Percentiles rank a stretch among this genome's conserved stretches.
Evolutionary conservation across 1,140 invertebrate genomes (phyloP).

Genomic region (Lethrus apterus): DNA sequence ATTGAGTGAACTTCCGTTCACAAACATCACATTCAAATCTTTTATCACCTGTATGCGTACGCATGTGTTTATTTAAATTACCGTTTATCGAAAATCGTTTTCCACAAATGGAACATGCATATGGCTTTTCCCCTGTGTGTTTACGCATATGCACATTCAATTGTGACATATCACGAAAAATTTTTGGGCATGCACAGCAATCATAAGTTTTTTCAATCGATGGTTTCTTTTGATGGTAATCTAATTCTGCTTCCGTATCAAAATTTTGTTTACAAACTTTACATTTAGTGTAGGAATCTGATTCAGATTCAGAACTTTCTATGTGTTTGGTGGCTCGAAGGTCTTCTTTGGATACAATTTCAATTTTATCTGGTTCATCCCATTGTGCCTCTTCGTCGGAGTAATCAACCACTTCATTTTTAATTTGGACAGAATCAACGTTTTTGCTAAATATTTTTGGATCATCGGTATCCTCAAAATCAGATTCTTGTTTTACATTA

Average conservation of each 20-base stretch:
- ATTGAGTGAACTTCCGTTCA: constrained; percentile 33
- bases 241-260: constrained; percentile 10
- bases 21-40: constrained; percentile 31
- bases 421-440: background rate
- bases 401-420: background rate
- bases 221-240: constrained; percentile 20
- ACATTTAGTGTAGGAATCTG: constrained; percentile 18
- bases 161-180: constrained; percentile 32
- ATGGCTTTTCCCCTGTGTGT: constrained; percentile 75
- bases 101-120: constrained; percentile 66
- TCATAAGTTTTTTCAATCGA: constrained; percentile 16
- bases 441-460: background rate
- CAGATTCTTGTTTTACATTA: background rate
- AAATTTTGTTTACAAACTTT: constrained; percentile 25
- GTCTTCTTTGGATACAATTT: background rate
- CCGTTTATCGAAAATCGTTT: constrained; percentile 49
- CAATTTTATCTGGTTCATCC: background rate
- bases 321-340: background rate
- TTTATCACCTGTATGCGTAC: constrained; percentile 34
- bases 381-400: constrained; percentile 13
- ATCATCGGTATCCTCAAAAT: background rate
- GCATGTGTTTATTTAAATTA: constrained; percentile 35
- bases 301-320: constrained; percentile 13
- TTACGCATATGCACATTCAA: constrained; percentile 32
- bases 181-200: constrained; percentile 31